Evolutionary conservation across 2,888 invertebrate genomes (phyloP).

Genomic region (Phortica okadai): DNA sequence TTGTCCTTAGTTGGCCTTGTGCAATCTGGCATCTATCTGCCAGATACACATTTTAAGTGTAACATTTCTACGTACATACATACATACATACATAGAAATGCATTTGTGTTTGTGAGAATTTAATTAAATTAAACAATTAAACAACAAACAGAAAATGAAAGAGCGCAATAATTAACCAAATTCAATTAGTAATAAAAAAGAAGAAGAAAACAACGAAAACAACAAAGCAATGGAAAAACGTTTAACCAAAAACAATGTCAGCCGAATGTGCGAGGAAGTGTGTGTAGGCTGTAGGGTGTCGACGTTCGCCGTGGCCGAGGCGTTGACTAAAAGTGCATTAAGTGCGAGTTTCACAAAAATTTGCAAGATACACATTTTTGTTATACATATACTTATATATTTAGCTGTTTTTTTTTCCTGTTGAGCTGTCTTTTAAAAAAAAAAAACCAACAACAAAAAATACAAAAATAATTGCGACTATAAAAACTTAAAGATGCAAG

Average conservation of each 20-base stretch:
- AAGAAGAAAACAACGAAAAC: constrained; percentile 27
- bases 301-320: neutral
- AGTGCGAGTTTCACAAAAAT: constrained; percentile 25
- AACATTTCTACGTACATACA: neutral
- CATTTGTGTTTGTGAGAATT: constrained; percentile 50
- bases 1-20: neutral
- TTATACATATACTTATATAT: too few species aligned
- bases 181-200: constrained; percentile 59
- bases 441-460: neutral
- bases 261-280: too few species aligned
- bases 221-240: neutral
- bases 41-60: neutral
- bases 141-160: constrained; percentile 53
- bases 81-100: constrained; percentile 19
- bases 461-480: neutral
- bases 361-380: constrained; percentile 27
- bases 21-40: constrained; percentile 6
- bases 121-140: constrained; percentile 74
- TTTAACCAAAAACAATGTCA: neutral
- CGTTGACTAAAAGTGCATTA: neutral
- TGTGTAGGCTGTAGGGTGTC: too few species aligned
- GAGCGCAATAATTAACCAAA: constrained; percentile 55
- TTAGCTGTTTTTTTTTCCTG: neutral
- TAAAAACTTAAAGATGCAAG: neutral
- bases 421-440: neutral